Percentiles rank a stretch among this genome's conserved stretches.
phyloP scores from a whole-genome alignment of 2,797 vertebrate species.

The Prionace glauca region DNA sequence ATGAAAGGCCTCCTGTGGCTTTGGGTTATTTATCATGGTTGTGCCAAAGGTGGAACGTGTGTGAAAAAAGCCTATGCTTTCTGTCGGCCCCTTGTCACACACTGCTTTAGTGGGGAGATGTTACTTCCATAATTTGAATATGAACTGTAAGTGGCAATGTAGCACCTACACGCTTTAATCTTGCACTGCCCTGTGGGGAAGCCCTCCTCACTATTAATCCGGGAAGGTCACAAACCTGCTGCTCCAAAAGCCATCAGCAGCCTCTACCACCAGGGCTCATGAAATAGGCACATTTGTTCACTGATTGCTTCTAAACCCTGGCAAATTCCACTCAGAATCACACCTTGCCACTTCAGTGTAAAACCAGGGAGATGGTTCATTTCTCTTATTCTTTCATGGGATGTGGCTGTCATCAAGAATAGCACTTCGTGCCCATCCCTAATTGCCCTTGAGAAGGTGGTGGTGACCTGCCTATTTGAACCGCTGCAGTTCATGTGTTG shows the following conservation, averaged over 20 bases:
- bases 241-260: background rate
- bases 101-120: background rate
- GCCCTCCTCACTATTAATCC: background rate
- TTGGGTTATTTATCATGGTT: background rate
- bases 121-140: slow-evolving; percentile 23
- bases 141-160: background rate
- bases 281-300: background rate
- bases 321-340: background rate
- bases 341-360: background rate
- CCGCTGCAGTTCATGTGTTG: background rate
- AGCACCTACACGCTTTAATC: background rate
- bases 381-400: background rate
- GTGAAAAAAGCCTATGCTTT: background rate
- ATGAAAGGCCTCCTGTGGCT: background rate
- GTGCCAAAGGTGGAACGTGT: background rate
- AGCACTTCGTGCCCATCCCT: background rate
- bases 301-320: background rate
- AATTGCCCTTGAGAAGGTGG: background rate
- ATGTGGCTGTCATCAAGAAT: background rate
- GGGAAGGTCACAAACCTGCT: background rate
- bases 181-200: background rate
- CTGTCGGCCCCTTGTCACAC: background rate
- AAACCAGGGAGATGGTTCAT: background rate
- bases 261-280: background rate
- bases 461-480: background rate